phyloP scores from a whole-genome alignment of 2,888 invertebrate species.

The Caenorhabditis sp. region DNA sequence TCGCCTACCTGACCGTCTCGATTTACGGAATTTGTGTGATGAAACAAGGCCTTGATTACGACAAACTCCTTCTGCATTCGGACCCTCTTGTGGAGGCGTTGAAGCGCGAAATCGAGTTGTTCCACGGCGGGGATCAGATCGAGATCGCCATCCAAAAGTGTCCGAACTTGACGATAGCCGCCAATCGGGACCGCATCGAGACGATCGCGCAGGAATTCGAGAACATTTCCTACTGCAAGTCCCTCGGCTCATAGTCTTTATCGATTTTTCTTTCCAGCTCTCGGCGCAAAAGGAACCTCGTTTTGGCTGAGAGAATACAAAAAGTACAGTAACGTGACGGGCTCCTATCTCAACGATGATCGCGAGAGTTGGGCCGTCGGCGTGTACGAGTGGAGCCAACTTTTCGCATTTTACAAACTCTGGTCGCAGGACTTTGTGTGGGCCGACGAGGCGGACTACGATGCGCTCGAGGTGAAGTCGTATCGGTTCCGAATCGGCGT shows the following conservation, averaged over 20 bases:
- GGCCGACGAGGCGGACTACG: constrained; percentile 65
- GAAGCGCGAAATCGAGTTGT: constrained; percentile 75
- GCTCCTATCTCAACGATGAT: constrained; percentile 73
- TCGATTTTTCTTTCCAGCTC: constrained; percentile 55
- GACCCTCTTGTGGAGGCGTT: constrained; percentile 76
- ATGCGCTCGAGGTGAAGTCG: constrained; percentile 60
- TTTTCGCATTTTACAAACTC: constrained; percentile 78
- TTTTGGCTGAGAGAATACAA: constrained; percentile 77
- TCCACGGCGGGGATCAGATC: constrained; percentile 79
- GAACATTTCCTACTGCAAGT: constrained; percentile 68
- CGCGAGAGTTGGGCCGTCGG: constrained; percentile 76
- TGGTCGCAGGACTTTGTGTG: constrained; percentile 79
- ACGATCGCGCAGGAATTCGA: constrained; percentile 74
- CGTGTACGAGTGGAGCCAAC: constrained; percentile 77
- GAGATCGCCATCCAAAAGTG: constrained; percentile 76
- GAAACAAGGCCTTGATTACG: constrained; percentile 78
- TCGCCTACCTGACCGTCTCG: constrained; percentile 85
- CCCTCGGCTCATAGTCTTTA: neutral
- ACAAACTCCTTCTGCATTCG: constrained; percentile 74
- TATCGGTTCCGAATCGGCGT: constrained; percentile 78
- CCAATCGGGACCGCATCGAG: constrained; percentile 72
- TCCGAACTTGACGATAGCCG: constrained; percentile 71
- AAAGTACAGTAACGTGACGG: constrained; percentile 76
- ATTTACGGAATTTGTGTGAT: constrained; percentile 86
- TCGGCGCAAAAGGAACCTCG: constrained; percentile 75